Evolutionary conservation across 2,888 invertebrate species (phyloP).

Genomic region (Anthrax anthrax): DNA sequence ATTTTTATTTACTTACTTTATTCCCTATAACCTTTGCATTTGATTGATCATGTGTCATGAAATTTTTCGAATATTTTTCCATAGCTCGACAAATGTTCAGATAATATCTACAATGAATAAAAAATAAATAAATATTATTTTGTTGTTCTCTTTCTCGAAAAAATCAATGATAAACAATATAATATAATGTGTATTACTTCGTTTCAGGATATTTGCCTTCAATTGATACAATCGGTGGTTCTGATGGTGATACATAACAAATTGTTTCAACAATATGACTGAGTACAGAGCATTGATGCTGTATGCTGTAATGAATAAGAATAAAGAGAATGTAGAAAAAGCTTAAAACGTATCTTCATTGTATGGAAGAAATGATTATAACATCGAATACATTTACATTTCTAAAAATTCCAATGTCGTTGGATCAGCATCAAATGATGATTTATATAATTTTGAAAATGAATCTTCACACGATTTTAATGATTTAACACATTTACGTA

Average conservation of each 20-base stretch:
- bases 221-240: constrained; percentile 27
- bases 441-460: constrained; percentile 64
- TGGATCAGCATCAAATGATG: constrained; percentile 75
- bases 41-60: constrained; percentile 27
- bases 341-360: background rate
- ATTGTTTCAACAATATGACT: constrained; percentile 31
- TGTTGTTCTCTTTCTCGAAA: background rate
- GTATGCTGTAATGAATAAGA: constrained; percentile 15
- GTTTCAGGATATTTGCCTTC: constrained; percentile 32
- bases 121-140: background rate
- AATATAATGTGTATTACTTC: too few relatives aligned
- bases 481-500: constrained; percentile 59
- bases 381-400: constrained; percentile 41
- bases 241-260: constrained; percentile 32
- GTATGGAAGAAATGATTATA: background rate
- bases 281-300: constrained; percentile 30
- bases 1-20: constrained; percentile 13
- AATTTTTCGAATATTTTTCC: constrained; percentile 23
- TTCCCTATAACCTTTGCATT: constrained; percentile 31
- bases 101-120: constrained; percentile 11
- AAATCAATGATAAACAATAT: constrained; percentile 5
- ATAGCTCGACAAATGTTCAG: constrained; percentile 29
- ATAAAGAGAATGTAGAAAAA: background rate
- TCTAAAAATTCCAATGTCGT: constrained; percentile 59
- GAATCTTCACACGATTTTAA: constrained; percentile 54